Percentiles rank a stretch among this genome's conserved stretches.
Evolutionary conservation across 1,140 invertebrate genomes (phyloP).

Genomic region (Eriocheir sinensis): DNA sequence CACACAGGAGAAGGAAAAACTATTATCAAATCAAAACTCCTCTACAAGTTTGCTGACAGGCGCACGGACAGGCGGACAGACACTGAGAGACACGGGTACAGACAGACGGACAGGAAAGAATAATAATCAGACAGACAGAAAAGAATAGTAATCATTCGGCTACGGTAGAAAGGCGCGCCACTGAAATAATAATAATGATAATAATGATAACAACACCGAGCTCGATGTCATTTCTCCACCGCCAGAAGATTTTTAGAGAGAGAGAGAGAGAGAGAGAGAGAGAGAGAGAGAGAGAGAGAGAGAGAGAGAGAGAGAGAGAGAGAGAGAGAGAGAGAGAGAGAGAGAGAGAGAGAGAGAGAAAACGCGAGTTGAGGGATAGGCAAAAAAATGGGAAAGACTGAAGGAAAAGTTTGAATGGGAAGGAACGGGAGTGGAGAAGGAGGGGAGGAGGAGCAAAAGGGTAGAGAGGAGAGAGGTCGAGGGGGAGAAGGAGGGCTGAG

Average conservation of each 20-base stretch:
- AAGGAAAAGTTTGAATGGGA: neutral
- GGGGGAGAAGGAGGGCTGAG: too few species aligned
- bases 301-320: neutral
- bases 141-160: neutral
- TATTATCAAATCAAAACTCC: neutral
- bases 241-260: too few species aligned
- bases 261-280: conserved; percentile 33
- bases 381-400: neutral
- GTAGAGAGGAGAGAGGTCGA: too few species aligned
- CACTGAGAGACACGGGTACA: neutral
- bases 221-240: too few species aligned
- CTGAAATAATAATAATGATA: too few species aligned
- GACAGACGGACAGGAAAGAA: neutral
- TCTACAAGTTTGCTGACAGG: neutral
- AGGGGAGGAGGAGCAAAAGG: neutral
- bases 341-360: neutral
- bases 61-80: neutral
- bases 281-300: conserved; percentile 39
- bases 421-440: neutral
- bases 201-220: too few species aligned
- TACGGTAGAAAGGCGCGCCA: neutral
- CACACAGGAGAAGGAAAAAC: neutral
- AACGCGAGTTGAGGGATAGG: neutral
- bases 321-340: neutral
- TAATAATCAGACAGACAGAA: neutral